Percentiles rank a stretch among this genome's conserved stretches.
These are phyloP conservation scores for Collichthys lucidus DNA, from an alignment of 2,113 vertebrate species.

Conservation along the genomic window DNA sequence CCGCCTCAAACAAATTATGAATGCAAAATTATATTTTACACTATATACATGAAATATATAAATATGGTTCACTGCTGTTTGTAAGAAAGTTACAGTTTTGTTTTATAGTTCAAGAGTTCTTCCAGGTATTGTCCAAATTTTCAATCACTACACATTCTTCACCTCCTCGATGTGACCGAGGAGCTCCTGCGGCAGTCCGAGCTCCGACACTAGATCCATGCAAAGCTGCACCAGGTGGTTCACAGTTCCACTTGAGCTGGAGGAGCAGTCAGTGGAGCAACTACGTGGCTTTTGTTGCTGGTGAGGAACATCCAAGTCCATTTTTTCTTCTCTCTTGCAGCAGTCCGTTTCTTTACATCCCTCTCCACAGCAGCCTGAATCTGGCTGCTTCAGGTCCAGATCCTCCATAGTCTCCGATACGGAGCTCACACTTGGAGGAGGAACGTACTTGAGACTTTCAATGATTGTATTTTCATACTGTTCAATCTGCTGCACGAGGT, in stretches of 20 bases:
- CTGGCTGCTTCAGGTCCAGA: conserved; percentile 52
- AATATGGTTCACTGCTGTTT: not conserved
- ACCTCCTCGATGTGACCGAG: conserved; percentile 84
- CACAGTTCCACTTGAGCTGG: conserved; percentile 71
- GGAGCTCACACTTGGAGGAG: conserved; percentile 78
- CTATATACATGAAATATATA: conserved; percentile 38
- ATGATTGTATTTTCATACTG: conserved; percentile 86
- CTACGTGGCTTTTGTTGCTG: conserved; percentile 24
- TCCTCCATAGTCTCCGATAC: conserved; percentile 87
- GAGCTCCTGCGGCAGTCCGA: conserved; percentile 86
- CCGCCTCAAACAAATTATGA: not conserved
- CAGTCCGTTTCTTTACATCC: conserved; percentile 34
- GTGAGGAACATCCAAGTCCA: conserved; percentile 16
- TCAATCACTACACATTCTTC: conserved; percentile 47
- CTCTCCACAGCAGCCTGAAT: conserved; percentile 12
- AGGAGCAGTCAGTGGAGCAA: conserved; percentile 28
- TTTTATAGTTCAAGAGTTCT: not conserved
- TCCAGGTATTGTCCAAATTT: not conserved
- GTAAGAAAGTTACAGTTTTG: not conserved
- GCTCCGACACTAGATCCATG: conserved; percentile 81
- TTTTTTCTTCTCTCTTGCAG: conserved; percentile 48
- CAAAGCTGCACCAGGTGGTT: conserved; percentile 84
- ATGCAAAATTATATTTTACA: conserved; percentile 28
- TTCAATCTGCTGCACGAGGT: conserved; percentile 86
- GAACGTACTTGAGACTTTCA: conserved; percentile 75